phyloP scores from a whole-genome alignment of 2,888 invertebrate genomes.

The Temnothorax rugatulus region DNA sequence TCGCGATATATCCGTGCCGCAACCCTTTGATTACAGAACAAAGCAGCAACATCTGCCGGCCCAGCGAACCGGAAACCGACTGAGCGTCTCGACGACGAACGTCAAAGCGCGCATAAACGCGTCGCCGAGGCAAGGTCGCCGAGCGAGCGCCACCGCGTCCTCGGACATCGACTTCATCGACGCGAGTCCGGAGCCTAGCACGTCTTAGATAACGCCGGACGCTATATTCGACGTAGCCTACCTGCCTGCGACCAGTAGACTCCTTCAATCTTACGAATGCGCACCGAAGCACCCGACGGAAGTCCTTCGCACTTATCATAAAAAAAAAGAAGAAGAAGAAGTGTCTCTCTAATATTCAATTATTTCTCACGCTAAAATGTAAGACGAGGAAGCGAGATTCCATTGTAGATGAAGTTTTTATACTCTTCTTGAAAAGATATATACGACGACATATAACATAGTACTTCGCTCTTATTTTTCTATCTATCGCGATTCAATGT shows the following conservation, averaged over 20 bases:
- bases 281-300: not conserved
- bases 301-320: not conserved
- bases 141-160: constrained; percentile 71
- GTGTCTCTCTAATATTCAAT: constrained; percentile 4
- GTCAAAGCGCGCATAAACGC: constrained; percentile 83
- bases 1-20: constrained; percentile 29
- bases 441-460: not conserved
- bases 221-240: constrained; percentile 12
- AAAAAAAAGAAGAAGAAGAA: not conserved
- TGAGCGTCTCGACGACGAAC: constrained; percentile 82
- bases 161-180: constrained; percentile 83
- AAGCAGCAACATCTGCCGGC: constrained; percentile 63
- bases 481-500: not conserved
- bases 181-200: constrained; percentile 83
- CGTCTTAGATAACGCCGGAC: constrained; percentile 75
- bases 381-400: not conserved
- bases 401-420: constrained; percentile 31
- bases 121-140: constrained; percentile 75
- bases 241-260: not conserved
- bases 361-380: not conserved
- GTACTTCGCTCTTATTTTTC: constrained; percentile 28
- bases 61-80: constrained; percentile 72
- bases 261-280: constrained; percentile 14
- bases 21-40: constrained; percentile 60
- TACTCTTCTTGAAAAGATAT: constrained; percentile 13